These are phyloP conservation scores for Lycorma delicatula DNA, from an alignment of 1,140 invertebrate genomes.

Conservation along the genomic window DNA sequence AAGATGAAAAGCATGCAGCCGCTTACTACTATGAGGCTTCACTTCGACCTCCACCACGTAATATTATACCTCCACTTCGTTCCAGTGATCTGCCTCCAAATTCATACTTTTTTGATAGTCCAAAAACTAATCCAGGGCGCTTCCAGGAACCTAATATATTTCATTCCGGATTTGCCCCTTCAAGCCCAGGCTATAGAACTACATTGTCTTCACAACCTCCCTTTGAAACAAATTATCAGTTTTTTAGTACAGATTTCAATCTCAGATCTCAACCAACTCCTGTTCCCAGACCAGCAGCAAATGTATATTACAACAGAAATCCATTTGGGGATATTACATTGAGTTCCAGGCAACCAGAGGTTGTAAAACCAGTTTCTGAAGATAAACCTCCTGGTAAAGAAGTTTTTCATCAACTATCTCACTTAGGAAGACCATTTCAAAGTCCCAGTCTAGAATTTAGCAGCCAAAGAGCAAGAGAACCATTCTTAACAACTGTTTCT, in stretches of 20 bases:
- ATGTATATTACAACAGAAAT: conserved; percentile 8
- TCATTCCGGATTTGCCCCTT: neutral
- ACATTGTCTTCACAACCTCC: neutral
- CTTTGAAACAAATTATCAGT: neutral
- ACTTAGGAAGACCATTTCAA: conserved; percentile 24
- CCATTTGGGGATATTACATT: conserved; percentile 20
- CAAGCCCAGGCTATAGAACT: neutral
- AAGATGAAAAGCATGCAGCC: conserved; percentile 1
- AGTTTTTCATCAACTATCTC: conserved; percentile 24
- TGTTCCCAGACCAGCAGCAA: neutral
- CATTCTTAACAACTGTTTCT: conserved; percentile 15
- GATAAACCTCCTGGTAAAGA: conserved; percentile 12
- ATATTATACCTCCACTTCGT: conserved; percentile 5
- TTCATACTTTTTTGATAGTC: conserved; percentile 18
- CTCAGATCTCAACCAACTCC: neutral
- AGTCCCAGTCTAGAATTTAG: neutral
- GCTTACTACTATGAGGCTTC: conserved; percentile 19
- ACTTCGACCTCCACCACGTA: conserved; percentile 18
- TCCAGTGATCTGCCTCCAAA: conserved; percentile 14
- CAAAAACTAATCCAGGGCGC: neutral
- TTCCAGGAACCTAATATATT: no score
- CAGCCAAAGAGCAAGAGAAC: neutral
- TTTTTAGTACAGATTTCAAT: neutral
- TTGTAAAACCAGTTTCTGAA: conserved; percentile 8
- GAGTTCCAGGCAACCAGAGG: conserved; percentile 15